Conservation (phyloP, 2,797 vertebrate genomes). For the Dryobates pubescens region DNA sequence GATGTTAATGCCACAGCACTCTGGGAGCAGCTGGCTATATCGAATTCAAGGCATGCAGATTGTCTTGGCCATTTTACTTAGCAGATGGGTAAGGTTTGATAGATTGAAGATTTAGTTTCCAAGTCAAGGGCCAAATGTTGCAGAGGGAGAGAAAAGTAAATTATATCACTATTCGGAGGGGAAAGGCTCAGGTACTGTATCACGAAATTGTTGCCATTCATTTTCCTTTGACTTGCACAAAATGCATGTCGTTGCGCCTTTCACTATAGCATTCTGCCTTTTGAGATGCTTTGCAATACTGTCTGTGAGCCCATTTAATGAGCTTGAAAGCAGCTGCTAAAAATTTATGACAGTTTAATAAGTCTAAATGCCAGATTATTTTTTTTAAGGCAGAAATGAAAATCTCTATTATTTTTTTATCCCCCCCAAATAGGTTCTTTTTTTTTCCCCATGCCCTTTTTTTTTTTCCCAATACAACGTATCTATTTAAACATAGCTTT, state of each 20-base stretch:
- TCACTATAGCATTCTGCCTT: conserved; percentile 53
- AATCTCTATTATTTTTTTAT: conserved; percentile 4
- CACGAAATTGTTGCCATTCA: conserved; percentile 69
- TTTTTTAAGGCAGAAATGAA: conserved; percentile 37
- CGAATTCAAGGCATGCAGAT: conserved; percentile 73
- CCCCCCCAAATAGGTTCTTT: neutral
- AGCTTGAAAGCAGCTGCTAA: conserved; percentile 65
- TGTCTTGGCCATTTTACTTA: conserved; percentile 74
- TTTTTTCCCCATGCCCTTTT: neutral
- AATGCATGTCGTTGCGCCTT: conserved; percentile 65
- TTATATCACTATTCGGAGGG: conserved; percentile 46
- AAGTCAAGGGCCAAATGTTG: conserved; percentile 75
- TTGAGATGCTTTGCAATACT: conserved; percentile 58
- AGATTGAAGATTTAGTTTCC: conserved; percentile 74
- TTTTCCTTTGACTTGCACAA: conserved; percentile 65
- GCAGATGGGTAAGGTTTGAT: conserved; percentile 77
- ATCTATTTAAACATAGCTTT: neutral
- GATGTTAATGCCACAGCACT: conserved; percentile 50
- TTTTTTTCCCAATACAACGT: neutral
- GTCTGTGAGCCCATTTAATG: conserved; percentile 67
- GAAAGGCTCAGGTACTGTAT: conserved; percentile 23
- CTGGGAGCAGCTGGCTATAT: conserved; percentile 72
- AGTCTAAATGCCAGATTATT: conserved; percentile 51
- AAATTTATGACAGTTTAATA: conserved; percentile 65
- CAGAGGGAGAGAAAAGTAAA: conserved; percentile 61